Conservation (phyloP, 2,113 vertebrate species). For the Rhipidura dahli region DNA sequence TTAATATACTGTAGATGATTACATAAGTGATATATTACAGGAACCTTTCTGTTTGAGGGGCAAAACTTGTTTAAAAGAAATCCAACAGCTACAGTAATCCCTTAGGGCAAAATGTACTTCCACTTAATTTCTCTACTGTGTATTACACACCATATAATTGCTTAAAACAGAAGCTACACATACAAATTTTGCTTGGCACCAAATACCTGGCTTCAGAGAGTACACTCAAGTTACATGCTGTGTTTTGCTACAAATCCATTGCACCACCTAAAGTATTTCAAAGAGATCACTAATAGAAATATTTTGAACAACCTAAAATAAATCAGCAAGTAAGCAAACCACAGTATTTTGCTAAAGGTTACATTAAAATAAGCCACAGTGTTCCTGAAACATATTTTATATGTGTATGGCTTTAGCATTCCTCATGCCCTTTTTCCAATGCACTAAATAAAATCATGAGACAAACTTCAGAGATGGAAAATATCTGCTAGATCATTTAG, state of each 20-base stretch:
- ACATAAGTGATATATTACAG: constrained; percentile 73
- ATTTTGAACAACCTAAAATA: constrained; percentile 60
- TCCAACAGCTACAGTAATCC: constrained; percentile 75
- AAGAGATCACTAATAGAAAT: constrained; percentile 72
- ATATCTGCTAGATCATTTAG: constrained; percentile 60
- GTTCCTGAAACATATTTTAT: constrained; percentile 40
- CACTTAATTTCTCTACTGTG: constrained; percentile 78
- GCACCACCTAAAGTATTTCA: constrained; percentile 66
- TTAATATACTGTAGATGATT: constrained; percentile 66
- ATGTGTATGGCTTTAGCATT: constrained; percentile 9
- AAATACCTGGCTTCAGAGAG: constrained; percentile 62
- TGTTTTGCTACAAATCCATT: constrained; percentile 72
- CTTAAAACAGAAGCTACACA: constrained; percentile 76
- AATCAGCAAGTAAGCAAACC: constrained; percentile 65
- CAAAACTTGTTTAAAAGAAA: constrained; percentile 78
- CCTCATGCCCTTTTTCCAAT: constrained; percentile 32
- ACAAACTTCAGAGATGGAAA: constrained; percentile 42
- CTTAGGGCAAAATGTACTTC: constrained; percentile 73
- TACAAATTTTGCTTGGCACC: constrained; percentile 76
- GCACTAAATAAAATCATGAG: constrained; percentile 47
- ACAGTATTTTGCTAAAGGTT: constrained; percentile 62
- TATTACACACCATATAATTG: constrained; percentile 77
- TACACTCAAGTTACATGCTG: constrained; percentile 69
- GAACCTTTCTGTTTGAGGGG: constrained; percentile 62
- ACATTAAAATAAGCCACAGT: constrained; percentile 51